Percentiles rank a stretch among this genome's conserved stretches.
Conservation (phyloP, 2,888 invertebrate species). For the Clivina fossor region DNA sequence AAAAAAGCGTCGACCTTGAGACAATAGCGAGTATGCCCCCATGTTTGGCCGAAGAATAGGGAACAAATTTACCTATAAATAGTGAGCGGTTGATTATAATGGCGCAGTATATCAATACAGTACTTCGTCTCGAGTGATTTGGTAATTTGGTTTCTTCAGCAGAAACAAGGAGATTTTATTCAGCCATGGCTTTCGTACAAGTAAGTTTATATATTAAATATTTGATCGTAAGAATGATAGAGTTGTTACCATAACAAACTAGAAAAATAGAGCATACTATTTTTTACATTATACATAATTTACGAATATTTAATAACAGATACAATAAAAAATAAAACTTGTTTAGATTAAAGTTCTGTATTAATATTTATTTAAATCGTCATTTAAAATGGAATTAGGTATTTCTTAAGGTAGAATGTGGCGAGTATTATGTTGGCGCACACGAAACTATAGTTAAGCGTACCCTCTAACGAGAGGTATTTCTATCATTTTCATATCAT, state of each 20-base stretch:
- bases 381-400: too few species aligned
- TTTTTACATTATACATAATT: background rate
- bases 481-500: too few species aligned
- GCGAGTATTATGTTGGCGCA: too few species aligned
- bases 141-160: slow-evolving; percentile 13
- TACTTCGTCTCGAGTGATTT: slow-evolving; percentile 36
- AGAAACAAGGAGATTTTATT: slow-evolving; percentile 29
- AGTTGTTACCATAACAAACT: too few species aligned
- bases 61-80: slow-evolving; percentile 42
- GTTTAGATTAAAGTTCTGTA: too few species aligned
- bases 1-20: slow-evolving; percentile 41
- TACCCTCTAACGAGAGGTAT: too few species aligned
- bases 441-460: too few species aligned
- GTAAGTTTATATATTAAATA: too few species aligned
- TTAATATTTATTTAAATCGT: too few species aligned
- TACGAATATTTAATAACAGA: background rate
- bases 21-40: slow-evolving; percentile 37
- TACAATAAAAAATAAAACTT: background rate
- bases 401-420: too few species aligned
- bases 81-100: slow-evolving; percentile 36
- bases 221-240: too few species aligned
- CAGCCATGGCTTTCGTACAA: slow-evolving; percentile 39
- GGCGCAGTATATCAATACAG: slow-evolving; percentile 40
- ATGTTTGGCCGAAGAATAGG: slow-evolving; percentile 18
- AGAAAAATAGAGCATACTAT: too few species aligned